Conservation (phyloP, 2,113 vertebrate genomes). For the Gnathonemus longibarbis region DNA sequence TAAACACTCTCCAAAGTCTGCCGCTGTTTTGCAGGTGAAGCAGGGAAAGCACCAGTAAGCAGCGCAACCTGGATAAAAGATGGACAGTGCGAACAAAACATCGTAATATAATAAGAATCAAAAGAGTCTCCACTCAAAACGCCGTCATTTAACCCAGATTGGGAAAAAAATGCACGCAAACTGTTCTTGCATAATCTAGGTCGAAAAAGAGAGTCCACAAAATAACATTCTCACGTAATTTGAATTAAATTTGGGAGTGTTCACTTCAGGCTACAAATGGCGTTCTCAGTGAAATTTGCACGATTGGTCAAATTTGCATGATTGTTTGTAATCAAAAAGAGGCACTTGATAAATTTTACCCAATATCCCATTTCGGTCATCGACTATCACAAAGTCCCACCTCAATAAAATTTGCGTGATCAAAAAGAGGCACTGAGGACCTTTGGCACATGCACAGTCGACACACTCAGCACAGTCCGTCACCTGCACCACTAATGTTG, state of each 20-base stretch:
- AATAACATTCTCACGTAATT: background rate
- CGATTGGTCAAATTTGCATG: no score
- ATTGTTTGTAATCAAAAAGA: no score
- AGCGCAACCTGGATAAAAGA: constrained; percentile 38
- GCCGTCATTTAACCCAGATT: background rate
- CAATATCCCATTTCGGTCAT: no score
- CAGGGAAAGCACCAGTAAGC: constrained; percentile 36
- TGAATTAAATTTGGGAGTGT: background rate
- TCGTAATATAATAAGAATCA: background rate
- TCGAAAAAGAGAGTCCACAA: background rate
- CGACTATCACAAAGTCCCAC: no score
- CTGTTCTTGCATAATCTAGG: background rate
- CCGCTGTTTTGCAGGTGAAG: constrained; percentile 36
- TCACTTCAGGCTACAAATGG: background rate
- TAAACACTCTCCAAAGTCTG: constrained; percentile 35
- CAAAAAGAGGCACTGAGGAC: no score
- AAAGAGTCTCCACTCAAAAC: background rate
- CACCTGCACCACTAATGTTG: no score
- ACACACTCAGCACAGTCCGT: no score
- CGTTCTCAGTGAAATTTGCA: no score
- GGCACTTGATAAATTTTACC: no score
- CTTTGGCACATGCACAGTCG: no score
- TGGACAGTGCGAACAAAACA: background rate
- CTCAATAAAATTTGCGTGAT: no score
- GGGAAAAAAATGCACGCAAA: background rate